These are phyloP conservation scores for Streptopelia turtur DNA, from an alignment of 2,797 vertebrate genomes.

Conservation along the genomic window DNA sequence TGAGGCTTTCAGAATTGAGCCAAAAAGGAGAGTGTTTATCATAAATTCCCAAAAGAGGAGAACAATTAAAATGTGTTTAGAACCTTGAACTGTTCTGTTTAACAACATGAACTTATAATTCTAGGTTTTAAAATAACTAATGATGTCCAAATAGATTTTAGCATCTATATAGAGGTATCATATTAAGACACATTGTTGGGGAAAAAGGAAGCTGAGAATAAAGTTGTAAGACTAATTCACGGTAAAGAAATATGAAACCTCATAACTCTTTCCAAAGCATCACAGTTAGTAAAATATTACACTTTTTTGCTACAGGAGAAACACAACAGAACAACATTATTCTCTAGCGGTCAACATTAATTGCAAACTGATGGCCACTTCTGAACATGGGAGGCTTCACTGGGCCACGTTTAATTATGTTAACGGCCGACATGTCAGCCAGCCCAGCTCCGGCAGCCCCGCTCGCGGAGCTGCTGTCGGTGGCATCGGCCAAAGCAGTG, in stretches of 20 bases:
- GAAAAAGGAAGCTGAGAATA: conserved; percentile 11
- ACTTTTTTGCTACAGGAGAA: neutral
- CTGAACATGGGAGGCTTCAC: neutral
- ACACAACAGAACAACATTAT: neutral
- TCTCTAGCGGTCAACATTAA: neutral
- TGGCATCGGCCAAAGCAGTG: neutral
- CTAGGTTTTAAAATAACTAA: neutral
- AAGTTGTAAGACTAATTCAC: conserved; percentile 28
- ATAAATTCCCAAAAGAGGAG: neutral
- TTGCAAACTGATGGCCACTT: neutral
- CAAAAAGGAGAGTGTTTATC: neutral
- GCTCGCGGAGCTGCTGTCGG: neutral
- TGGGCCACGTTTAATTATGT: neutral
- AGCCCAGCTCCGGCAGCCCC: neutral
- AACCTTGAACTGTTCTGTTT: neutral
- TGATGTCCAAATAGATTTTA: neutral
- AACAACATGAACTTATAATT: neutral
- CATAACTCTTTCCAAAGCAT: conserved; percentile 32
- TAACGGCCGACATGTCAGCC: neutral
- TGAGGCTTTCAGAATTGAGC: neutral
- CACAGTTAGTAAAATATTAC: neutral
- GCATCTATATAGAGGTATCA: neutral
- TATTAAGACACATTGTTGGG: neutral
- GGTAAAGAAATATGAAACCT: conserved; percentile 47
- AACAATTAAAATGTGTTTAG: neutral